phyloP scores from a whole-genome alignment of 1,140 invertebrate genomes.

The Riptortus pedestris region DNA sequence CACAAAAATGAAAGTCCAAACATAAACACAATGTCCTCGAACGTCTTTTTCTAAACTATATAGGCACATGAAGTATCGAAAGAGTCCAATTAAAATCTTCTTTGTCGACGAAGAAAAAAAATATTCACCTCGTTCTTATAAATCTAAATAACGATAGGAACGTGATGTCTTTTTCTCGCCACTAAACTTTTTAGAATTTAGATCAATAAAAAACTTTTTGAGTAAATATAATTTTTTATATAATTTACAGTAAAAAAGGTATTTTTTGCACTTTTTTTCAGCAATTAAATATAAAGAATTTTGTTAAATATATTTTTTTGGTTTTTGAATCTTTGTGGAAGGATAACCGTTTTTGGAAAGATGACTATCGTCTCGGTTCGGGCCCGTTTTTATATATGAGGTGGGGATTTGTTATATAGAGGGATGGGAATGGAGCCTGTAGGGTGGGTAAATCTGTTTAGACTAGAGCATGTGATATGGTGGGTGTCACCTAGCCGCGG shows the following conservation, averaged over 20 bases:
- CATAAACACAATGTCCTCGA: conserved; percentile 17
- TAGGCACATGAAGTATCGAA: conserved; percentile 27
- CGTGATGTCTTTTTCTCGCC: conserved; percentile 15
- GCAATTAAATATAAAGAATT: conserved; percentile 18
- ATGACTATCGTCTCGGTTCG: conserved; percentile 26
- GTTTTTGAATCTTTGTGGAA: conserved; percentile 29
- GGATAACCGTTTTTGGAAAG: conserved; percentile 28
- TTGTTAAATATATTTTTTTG: conserved; percentile 19
- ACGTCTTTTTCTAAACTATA: conserved; percentile 22
- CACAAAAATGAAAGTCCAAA: conserved; percentile 14
- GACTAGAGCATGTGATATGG: conserved; percentile 25
- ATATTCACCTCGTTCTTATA: conserved; percentile 17
- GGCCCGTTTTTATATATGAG: conserved; percentile 27
- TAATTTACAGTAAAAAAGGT: conserved; percentile 5
- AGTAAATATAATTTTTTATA: conserved; percentile 13
- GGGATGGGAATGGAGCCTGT: conserved; percentile 28
- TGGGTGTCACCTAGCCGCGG: conserved; percentile 12
- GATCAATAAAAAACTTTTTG: conserved; percentile 16
- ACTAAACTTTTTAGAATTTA: conserved; percentile 19
- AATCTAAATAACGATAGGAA: conserved; percentile 11
- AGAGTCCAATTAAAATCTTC: conserved; percentile 5
- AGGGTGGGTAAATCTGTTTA: conserved; percentile 23
- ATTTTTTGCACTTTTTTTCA: conserved; percentile 4
- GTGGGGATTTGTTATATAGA: conserved; percentile 25
- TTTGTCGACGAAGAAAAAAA: conserved; percentile 12